These are phyloP conservation scores for Cercopithecus mona DNA, from an alignment of 2,113 vertebrate genomes.

Conservation along the genomic window DNA sequence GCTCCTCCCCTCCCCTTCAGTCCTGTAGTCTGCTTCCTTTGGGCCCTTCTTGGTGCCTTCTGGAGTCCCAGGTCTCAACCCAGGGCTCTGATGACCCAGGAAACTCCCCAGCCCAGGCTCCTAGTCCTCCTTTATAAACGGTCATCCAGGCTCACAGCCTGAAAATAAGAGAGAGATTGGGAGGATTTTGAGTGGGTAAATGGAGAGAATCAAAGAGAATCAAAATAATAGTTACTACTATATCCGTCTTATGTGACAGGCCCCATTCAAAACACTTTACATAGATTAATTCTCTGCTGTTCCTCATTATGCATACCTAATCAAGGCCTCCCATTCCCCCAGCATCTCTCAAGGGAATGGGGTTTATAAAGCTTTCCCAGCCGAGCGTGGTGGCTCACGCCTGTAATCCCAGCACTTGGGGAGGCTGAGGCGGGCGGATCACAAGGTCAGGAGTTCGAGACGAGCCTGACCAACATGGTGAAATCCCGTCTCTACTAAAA, in stretches of 20 bases:
- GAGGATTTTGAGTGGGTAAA: slow-evolving; percentile 40
- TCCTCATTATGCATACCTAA: not conserved
- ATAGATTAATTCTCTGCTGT: not conserved
- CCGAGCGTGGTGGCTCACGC: not conserved
- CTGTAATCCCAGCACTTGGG: not conserved
- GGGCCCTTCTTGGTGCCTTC: not conserved
- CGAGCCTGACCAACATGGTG: not conserved
- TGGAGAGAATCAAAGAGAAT: slow-evolving; percentile 34
- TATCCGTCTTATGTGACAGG: not conserved
- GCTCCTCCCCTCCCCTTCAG: not conserved
- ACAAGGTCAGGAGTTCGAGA: not conserved
- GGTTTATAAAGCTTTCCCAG: not conserved
- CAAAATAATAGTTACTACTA: slow-evolving; percentile 21
- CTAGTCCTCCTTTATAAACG: slow-evolving; percentile 1
- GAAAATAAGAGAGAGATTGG: not conserved
- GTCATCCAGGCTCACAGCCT: not conserved
- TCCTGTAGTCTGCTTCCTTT: not conserved
- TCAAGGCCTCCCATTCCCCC: not conserved
- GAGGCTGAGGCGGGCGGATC: not conserved
- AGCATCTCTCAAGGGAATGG: not conserved
- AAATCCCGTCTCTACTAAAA: not conserved
- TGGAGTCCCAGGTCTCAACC: not conserved
- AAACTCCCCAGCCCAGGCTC: not conserved
- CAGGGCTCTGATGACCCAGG: not conserved
- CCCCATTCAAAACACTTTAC: slow-evolving; percentile 24